A percentile compares a stretch with the other conserved stretches of the same genome.
phyloP scores from a whole-genome alignment of 92 coral and sea anemone genomes.

The Siderastrea radians region DNA sequence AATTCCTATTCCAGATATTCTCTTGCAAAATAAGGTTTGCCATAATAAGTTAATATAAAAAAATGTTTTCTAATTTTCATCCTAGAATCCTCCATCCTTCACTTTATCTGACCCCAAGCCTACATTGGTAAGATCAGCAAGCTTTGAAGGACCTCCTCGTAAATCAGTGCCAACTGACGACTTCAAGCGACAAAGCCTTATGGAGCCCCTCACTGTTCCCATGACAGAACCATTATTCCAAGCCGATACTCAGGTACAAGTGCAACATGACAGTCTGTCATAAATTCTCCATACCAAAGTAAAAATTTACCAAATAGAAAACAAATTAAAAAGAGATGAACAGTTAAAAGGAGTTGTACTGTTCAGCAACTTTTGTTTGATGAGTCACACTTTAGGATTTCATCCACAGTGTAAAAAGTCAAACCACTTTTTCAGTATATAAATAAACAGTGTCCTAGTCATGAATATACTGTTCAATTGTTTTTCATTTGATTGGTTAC shows the following conservation, averaged over 20 bases:
- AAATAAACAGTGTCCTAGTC: too few species aligned
- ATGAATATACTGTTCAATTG: too few species aligned
- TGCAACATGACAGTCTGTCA: background rate
- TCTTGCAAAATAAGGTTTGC: too few species aligned
- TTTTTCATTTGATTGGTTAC: too few species aligned
- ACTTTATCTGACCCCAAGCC: slow-evolving; percentile 72
- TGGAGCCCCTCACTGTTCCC: slow-evolving; percentile 80
- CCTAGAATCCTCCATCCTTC: slow-evolving; percentile 86
- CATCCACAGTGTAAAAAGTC: too few species aligned
- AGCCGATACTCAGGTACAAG: slow-evolving; percentile 43
- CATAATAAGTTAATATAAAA: too few species aligned
- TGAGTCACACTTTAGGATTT: too few species aligned
- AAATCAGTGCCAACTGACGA: slow-evolving; percentile 47
- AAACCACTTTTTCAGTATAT: too few species aligned
- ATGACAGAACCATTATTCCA: slow-evolving; percentile 61
- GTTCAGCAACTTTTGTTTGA: too few species aligned
- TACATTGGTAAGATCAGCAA: slow-evolving; percentile 60
- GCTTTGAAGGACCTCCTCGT: slow-evolving; percentile 73
- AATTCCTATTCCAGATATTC: too few species aligned
- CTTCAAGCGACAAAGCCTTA: slow-evolving; percentile 85
- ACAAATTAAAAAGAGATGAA: background rate
- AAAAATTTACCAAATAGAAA: background rate
- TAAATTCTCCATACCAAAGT: background rate
- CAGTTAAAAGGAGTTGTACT: background rate
- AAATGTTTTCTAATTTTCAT: background rate